Conservation (phyloP, 2,888 invertebrate species). For the Lutraria lutraria region DNA sequence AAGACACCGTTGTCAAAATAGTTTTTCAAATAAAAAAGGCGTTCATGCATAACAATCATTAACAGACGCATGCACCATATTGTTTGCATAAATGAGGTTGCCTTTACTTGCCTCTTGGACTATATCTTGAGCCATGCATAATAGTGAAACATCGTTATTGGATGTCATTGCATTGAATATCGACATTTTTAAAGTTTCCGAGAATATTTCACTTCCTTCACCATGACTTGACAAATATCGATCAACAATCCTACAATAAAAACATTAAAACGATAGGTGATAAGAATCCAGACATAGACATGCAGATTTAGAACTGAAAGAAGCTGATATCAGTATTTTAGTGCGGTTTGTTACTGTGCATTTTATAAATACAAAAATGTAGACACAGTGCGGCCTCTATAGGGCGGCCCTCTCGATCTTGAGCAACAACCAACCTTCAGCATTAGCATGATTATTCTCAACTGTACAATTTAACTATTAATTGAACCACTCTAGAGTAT, state of each 20-base stretch:
- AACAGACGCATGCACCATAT: background rate
- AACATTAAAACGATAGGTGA: background rate
- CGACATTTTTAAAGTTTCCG: slow-evolving; percentile 72
- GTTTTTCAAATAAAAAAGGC: background rate
- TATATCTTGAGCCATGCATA: slow-evolving; percentile 73
- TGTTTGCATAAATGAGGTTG: too few relatives aligned
- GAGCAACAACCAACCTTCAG: too few relatives aligned
- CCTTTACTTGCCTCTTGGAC: slow-evolving; percentile 65
- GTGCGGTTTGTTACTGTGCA: background rate
- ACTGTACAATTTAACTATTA: too few relatives aligned
- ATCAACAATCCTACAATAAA: slow-evolving; percentile 52
- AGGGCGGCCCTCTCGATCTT: too few relatives aligned
- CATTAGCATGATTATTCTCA: too few relatives aligned
- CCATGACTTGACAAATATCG: slow-evolving; percentile 64
- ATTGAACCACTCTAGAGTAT: too few relatives aligned
- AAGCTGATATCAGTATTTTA: too few relatives aligned
- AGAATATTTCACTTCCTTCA: slow-evolving; percentile 64
- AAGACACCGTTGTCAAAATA: background rate
- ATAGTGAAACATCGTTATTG: slow-evolving; percentile 64
- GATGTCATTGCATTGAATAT: slow-evolving; percentile 59
- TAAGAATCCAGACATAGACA: background rate
- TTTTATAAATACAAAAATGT: background rate
- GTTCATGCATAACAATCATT: background rate
- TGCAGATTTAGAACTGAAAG: background rate
- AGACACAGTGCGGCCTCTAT: too few relatives aligned